Percentiles rank a stretch among this genome's conserved stretches.
Conservation (phyloP, 2,113 vertebrate species). For the Phylloscopus whistleri region DNA sequence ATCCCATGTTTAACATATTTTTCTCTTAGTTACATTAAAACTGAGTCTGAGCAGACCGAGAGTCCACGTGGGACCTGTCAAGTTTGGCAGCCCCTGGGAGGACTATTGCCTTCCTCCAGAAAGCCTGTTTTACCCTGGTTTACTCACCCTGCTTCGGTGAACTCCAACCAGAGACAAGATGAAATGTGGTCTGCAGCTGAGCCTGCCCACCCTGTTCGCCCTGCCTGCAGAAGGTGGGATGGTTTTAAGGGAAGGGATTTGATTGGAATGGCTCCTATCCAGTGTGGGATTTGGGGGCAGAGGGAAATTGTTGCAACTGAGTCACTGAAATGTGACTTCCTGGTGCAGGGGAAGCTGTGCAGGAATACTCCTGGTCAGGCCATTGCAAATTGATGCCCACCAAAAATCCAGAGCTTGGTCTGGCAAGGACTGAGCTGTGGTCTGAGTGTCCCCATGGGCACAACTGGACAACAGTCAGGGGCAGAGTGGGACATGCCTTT, state of each 20-base stretch:
- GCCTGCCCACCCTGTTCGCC: neutral
- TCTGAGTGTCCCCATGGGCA: neutral
- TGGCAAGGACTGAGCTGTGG: accelerated
- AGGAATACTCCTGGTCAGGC: neutral
- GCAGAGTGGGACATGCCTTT: neutral
- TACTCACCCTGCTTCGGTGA: neutral
- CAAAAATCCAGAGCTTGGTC: neutral
- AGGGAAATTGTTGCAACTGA: neutral
- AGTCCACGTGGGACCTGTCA: neutral
- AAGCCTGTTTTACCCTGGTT: neutral
- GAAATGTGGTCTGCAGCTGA: neutral
- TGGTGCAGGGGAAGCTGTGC: accelerated
- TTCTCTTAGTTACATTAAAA: neutral
- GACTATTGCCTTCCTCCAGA: neutral
- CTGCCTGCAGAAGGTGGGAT: neutral
- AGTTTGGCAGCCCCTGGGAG: neutral
- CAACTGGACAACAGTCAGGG: accelerated
- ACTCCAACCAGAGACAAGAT: neutral
- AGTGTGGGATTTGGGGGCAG: neutral
- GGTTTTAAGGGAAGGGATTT: neutral
- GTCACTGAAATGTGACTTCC: neutral
- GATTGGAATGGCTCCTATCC: neutral
- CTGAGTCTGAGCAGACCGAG: neutral
- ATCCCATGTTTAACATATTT: neutral
- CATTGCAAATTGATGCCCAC: neutral